Base-by-base conservation (phyloP, 2,113 vertebrate genomes). In the Rhinopomastus cyanomelas region DNA sequence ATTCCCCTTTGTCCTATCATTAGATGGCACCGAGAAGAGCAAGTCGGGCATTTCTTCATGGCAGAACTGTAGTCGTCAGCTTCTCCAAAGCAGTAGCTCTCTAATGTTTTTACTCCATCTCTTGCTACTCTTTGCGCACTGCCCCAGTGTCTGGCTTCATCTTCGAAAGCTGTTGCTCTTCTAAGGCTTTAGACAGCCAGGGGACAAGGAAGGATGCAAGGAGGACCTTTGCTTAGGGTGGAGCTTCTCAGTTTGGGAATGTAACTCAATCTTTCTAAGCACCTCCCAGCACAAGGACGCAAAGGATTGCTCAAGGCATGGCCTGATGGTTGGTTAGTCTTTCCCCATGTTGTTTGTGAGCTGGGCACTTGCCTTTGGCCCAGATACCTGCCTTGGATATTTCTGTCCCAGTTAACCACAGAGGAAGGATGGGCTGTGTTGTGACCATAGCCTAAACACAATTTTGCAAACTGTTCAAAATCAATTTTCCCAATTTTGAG, bases 391-490 rank as follows among this genome's bases (percentile, higher is more conserved):
- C 34, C 19, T 78, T 52, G 65, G 49, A 14, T 25, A 37, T 19
- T 71, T 8, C 27, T 85, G 37, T 68, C 34, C 10, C 25, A n/a
- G 30, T 49, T 80, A 16, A 76, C 25, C 39, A 42, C 11, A 42
- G 14, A 32, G 16, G 19, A 11, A 27, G 0, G 0, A 8, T 11
- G 23, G 20, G 64, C 77, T 78, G 57, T 42, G 39, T 42, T 42
- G 39, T 11, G 18, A n/a, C 20, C 85, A 5, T 2, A 37, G 23
- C 57, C 23, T 9, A 52, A 79, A 39, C 1, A 3, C 1, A 2
- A 10, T 53, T 85, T 75, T 59, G 18, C 16, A 75, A 62, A 61
- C 23, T 78, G 34, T 19, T 87, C 30, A 20, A 49, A 71, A 32
- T 36, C 8, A 29, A 2, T 74, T 69, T 85, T 75, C 12, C 12